Evolutionary conservation across 2,797 vertebrate genomes (phyloP), one percentile per base, ranked within the genome.

Genomic region (Acanthurus lineatus): DNA sequence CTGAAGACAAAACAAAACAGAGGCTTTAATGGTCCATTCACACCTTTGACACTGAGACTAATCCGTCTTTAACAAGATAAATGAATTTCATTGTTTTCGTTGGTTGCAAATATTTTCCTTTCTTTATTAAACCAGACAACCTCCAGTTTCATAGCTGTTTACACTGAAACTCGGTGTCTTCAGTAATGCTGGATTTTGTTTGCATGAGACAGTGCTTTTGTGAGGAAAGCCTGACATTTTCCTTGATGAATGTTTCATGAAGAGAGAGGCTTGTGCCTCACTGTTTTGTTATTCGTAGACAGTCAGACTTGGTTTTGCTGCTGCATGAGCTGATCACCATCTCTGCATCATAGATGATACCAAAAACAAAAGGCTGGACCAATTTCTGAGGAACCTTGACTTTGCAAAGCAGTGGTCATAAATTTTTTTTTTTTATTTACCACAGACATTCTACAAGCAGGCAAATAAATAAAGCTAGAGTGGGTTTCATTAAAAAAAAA

Each of bases 371-470:
- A 44, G 12, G 10, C 69, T 51, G 7, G 2, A 20, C 48, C 20
- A 42, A 70, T 49, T 57, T 73, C 35, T 67, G 35, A 4, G 19
- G 32, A 60, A 6, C 9, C 28, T 51, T 73, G 8, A 38, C 17
- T 70, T 65, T 35, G 45, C 38, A 19, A 28, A 49, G 49, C 20
- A 51, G 57, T 17, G 2, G 4, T 64, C 44, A 60, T 49, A 59
- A 28, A 17, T 49, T 49, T 2, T 65, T 17, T 19, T 59, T 75
- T 65, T 53, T 14, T 22, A 63, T 77, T 35, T 40, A 70, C 75
- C 76, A 72, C 72, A 85, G 14, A 81, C 28, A n/a, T n/a, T n/a
- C 56, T n/a, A 69, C 42, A 73, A 82, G 71, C 49, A 70, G 74
- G 48, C 14, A 61, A 69, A 77, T 68, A 65, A 42, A 62, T 56